Evolutionary conservation across 2,888 invertebrate species (phyloP).

Genomic region (Phorcus lineatus): DNA sequence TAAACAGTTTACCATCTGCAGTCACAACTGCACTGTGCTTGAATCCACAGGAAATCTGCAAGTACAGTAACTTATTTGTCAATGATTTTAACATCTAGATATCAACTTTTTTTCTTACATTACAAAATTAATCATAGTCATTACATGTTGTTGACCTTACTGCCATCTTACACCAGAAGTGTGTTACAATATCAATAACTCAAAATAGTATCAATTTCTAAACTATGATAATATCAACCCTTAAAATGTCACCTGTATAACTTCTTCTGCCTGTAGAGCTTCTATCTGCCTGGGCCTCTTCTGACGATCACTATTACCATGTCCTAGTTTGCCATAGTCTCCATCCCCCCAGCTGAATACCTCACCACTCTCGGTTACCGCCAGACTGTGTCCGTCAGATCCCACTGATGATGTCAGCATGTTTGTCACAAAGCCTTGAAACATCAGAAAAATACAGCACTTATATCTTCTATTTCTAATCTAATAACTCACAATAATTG

Average conservation of each 20-base stretch:
- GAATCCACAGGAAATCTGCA: conserved; percentile 80
- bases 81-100: too few species aligned
- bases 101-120: too few species aligned
- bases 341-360: conserved; percentile 83
- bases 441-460: too few species aligned
- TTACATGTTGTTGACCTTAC: too few species aligned
- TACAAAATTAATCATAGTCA: too few species aligned
- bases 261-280: conserved; percentile 80
- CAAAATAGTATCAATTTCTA: background rate
- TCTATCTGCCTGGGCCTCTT: conserved; percentile 81
- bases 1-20: conserved; percentile 81
- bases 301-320: conserved; percentile 82
- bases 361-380: conserved; percentile 82
- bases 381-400: conserved; percentile 82
- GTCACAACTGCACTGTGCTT: conserved; percentile 83
- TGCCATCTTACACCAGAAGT: too few species aligned
- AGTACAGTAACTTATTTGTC: background rate
- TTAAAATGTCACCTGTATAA: conserved; percentile 76
- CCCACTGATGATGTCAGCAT: conserved; percentile 81
- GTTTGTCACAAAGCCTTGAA: conserved; percentile 80
- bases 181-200: too few species aligned
- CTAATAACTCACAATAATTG: too few species aligned
- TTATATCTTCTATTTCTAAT: too few species aligned
- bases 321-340: conserved; percentile 82
- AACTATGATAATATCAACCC: background rate